Conservation (phyloP, 2,888 invertebrate genomes). For the Harmothoe impar region DNA sequence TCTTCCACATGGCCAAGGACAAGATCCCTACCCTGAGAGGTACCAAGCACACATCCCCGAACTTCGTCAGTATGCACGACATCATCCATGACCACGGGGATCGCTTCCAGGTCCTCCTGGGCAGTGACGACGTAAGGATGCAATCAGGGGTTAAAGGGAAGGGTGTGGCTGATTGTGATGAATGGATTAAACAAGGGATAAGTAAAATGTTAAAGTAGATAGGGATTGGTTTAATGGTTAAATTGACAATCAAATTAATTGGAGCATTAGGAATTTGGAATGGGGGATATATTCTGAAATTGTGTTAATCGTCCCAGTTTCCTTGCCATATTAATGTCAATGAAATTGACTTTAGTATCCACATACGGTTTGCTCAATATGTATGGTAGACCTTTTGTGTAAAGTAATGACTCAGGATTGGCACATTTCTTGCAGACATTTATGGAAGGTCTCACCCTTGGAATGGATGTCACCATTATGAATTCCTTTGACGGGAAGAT, state of each 20-base stretch:
- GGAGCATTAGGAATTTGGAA: too few species aligned
- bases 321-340: too few species aligned
- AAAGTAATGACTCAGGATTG: too few species aligned
- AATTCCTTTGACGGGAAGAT: slow-evolving; percentile 76
- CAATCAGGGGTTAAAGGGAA: too few species aligned
- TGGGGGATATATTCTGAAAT: too few species aligned
- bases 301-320: too few species aligned
- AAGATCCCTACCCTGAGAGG: slow-evolving; percentile 90
- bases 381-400: not conserved
- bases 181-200: too few species aligned
- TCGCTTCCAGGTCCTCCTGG: slow-evolving; percentile 76
- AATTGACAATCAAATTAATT: too few species aligned
- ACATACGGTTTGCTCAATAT: not conserved
- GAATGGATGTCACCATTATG: slow-evolving; percentile 75
- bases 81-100: slow-evolving; percentile 63
- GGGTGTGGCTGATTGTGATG: too few species aligned
- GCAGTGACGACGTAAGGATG: slow-evolving; percentile 78
- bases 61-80: slow-evolving; percentile 74
- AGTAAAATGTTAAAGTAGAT: too few species aligned
- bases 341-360: too few species aligned
- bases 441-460: slow-evolving; percentile 76
- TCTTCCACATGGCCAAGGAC: slow-evolving; percentile 84
- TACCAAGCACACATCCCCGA: slow-evolving; percentile 89
- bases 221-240: too few species aligned
- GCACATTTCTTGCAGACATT: slow-evolving; percentile 75